Conservation (phyloP, 92 coral and sea anemone species). For the Umimayanthus kanabou region DNA sequence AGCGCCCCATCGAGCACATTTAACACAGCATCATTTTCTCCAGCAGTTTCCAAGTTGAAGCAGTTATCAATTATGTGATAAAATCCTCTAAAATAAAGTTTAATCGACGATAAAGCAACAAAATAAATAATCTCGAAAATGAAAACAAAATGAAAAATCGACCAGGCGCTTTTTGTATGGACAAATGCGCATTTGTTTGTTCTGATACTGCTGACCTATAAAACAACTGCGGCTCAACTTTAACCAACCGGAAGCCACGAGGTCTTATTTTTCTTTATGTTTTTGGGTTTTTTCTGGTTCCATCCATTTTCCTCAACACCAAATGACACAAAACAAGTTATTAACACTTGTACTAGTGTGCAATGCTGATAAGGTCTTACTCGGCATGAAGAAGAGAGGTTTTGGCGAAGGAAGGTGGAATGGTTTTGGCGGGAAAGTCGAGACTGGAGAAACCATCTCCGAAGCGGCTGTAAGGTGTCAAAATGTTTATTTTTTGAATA, state of each 20-base stretch:
- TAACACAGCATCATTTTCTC: background rate
- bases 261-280: background rate
- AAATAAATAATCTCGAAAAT: background rate
- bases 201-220: background rate
- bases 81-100: background rate
- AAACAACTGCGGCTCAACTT: background rate
- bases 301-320: background rate
- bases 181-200: background rate
- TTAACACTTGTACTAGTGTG: constrained; percentile 83
- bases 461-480: constrained; percentile 77
- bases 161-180: constrained; percentile 22
- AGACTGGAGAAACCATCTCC: constrained; percentile 73
- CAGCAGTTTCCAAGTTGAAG: background rate
- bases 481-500: too few relatives aligned
- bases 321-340: constrained; percentile 77
- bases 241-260: background rate
- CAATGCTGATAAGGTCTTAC: constrained; percentile 61
- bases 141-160: background rate
- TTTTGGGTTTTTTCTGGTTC: background rate
- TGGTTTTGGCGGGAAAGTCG: constrained; percentile 99
- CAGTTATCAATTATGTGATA: background rate
- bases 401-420: constrained; percentile 98
- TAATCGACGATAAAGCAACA: background rate
- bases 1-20: background rate
- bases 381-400: constrained; percentile 99